phyloP scores from a whole-genome alignment of 2,888 invertebrate genomes.

The Metalampra italica region DNA sequence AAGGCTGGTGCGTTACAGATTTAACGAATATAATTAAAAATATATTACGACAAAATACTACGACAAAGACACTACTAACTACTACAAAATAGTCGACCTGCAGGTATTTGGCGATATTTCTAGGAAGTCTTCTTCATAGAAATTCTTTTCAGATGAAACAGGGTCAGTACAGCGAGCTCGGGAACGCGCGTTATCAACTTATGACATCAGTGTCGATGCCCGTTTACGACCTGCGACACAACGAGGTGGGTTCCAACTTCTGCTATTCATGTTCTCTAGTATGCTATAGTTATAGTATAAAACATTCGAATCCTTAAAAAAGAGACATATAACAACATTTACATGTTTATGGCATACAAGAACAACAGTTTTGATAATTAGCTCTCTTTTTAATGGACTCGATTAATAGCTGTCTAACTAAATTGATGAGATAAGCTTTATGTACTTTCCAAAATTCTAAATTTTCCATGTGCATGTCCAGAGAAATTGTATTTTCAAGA shows the following conservation, averaged over 20 bases:
- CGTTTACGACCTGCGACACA: slow-evolving; percentile 91
- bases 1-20: too few species aligned
- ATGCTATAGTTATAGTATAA: neutral
- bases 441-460: slow-evolving; percentile 36
- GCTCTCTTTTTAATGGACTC: slow-evolving; percentile 8
- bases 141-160: slow-evolving; percentile 70
- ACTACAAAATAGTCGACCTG: too few species aligned
- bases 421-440: neutral
- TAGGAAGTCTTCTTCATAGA: too few species aligned
- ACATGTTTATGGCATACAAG: too few species aligned
- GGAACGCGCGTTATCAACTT: slow-evolving; percentile 83
- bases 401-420: neutral
- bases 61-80: too few species aligned
- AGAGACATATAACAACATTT: slow-evolving; percentile 16
- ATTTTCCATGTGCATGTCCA: slow-evolving; percentile 55
- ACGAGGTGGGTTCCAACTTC: slow-evolving; percentile 82
- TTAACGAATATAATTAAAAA: too few species aligned
- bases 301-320: slow-evolving; percentile 21
- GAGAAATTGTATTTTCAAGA: slow-evolving; percentile 35
- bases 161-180: slow-evolving; percentile 80
- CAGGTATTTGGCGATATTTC: too few species aligned
- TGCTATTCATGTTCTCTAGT: neutral
- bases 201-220: slow-evolving; percentile 97
- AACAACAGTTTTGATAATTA: neutral
- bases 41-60: too few species aligned